Evolutionary conservation across 92 coral and sea anemone species (phyloP), one percentile per base, ranked within the genome.

Genomic region (Paramuricea clavata): DNA sequence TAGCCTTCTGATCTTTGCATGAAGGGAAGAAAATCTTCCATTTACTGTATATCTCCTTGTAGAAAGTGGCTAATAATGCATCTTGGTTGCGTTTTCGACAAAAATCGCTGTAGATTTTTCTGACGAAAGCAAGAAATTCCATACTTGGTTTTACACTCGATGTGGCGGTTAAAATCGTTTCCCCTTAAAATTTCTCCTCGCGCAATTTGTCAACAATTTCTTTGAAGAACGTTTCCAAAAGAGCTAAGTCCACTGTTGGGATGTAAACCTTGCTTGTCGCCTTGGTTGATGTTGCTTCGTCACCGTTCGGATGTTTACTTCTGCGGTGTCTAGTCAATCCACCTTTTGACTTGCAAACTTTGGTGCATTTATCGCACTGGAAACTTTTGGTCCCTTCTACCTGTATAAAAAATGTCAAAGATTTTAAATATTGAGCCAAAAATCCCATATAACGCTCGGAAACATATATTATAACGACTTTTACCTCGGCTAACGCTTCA

Each of bases 1-100:
- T 28, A n/a, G 73, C 73, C 22, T 65, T 65, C 34, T 65, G 73
- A 65, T 65, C 76, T 12, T 31, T 35, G 76, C 47, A 70, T 6
- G 76, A 70, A 12, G 76, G 49, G 21, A 70, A 70, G 25, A 30
- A 70, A n/a, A 2, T n/a, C n/a, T 70, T 30, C 76, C 47, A 70
- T 7, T 70, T 70, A 8, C 1, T 8, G 12, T 30, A 31, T 9
- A 70, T 34, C 25, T 30, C 43, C 25, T 30, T 15, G 76, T 70
- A 70, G 27, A 34, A 70, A 3, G 7, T 70, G 31, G 42, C 19
- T 32, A 70, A 34, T 21, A n/a, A n/a, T n/a, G n/a, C n/a, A n/a
- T n/a, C n/a, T n/a, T n/a, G n/a, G n/a, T n/a, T n/a, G n/a, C n/a
- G 27, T 8, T 16, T 13, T 19, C n/a, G n/a, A n/a, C n/a, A 35